These are phyloP conservation scores for Pinna nobilis DNA, from an alignment of 1,140 invertebrate species.

Conservation along the genomic window DNA sequence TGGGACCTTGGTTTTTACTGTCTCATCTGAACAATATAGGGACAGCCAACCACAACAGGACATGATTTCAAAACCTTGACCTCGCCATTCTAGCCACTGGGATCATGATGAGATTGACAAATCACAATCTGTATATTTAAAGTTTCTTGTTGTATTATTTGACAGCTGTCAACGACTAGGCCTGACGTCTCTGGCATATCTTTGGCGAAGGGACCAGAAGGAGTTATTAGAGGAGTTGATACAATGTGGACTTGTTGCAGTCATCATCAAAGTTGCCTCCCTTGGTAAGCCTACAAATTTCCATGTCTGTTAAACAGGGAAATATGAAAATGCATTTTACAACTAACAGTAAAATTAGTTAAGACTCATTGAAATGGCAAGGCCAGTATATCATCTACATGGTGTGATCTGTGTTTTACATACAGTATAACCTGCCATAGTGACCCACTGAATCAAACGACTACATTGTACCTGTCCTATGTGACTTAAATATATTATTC, in stretches of 20 bases:
- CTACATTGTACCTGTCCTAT: too few species aligned
- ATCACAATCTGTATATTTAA: not conserved
- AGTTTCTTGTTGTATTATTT: not conserved
- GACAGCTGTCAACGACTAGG: constrained; percentile 91
- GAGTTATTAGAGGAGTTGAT: constrained; percentile 99
- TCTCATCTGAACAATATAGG: too few species aligned
- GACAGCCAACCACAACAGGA: too few species aligned
- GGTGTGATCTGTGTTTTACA: too few species aligned
- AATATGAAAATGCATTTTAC: not conserved
- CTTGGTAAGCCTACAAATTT: constrained; percentile 78
- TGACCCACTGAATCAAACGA: too few species aligned
- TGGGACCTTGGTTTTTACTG: too few species aligned
- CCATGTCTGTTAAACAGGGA: not conserved
- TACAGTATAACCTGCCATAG: too few species aligned
- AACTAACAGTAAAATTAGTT: not conserved
- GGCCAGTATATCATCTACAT: too few species aligned
- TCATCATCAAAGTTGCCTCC: constrained; percentile 97
- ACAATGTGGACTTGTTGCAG: constrained; percentile 90
- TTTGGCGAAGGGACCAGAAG: constrained; percentile 90
- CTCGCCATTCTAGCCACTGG: too few species aligned
- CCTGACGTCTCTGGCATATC: constrained; percentile 91
- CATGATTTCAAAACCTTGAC: too few species aligned
- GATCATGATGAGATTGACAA: not conserved
- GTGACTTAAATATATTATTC: too few species aligned
- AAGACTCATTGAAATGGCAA: too few species aligned